Evolutionary conservation across 2,797 vertebrate species (phyloP).

Genomic region (Mormyrus proboscirostris): DNA sequence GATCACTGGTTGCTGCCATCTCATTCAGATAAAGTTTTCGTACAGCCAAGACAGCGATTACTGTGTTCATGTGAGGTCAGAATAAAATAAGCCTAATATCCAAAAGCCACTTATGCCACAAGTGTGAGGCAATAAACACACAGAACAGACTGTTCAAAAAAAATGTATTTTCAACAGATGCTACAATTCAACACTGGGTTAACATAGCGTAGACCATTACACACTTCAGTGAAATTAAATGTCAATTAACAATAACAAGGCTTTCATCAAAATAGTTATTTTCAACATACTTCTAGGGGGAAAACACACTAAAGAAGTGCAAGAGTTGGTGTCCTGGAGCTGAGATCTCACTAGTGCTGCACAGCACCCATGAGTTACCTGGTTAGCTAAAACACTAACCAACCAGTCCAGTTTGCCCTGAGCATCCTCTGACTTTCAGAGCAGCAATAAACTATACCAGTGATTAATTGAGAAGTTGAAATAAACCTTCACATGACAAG

Average conservation of each 20-base stretch:
- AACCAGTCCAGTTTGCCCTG: neutral
- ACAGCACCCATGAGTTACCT: neutral
- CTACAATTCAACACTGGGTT: neutral
- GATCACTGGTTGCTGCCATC: neutral
- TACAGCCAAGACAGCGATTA: neutral
- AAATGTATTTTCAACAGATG: neutral
- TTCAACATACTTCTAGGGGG: neutral
- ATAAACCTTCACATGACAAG: neutral
- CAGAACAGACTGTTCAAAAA: neutral
- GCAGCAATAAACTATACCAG: neutral
- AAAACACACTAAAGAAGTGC: neutral
- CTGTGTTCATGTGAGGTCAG: neutral
- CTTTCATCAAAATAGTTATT: neutral
- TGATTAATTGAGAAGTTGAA: neutral
- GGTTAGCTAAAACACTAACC: neutral
- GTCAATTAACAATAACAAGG: neutral
- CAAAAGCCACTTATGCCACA: neutral
- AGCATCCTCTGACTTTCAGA: neutral
- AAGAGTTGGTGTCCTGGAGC: neutral
- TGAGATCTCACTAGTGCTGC: neutral
- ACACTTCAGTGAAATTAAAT: slow-evolving; percentile 9
- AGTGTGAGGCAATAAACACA: neutral
- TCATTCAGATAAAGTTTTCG: neutral
- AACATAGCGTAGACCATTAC: neutral
- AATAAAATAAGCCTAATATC: neutral